Conservation (phyloP, 2,888 invertebrate species). For the Mystacides longicornis region DNA sequence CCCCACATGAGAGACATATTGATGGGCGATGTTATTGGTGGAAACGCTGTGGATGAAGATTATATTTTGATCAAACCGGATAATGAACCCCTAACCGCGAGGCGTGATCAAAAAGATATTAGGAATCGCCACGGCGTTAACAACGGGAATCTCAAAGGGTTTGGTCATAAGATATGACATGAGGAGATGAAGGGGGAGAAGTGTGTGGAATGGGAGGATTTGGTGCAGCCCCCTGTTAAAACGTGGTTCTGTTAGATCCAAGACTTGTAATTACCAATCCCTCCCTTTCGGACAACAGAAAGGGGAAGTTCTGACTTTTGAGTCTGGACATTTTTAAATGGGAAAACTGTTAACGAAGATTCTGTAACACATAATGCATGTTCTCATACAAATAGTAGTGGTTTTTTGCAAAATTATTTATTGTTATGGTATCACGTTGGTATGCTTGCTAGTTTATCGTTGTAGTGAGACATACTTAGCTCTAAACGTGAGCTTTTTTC, state of each 20-base stretch:
- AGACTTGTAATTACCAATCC: too few relatives aligned
- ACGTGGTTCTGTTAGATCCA: slow-evolving; percentile 47
- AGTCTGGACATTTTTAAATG: too few relatives aligned
- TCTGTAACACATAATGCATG: too few relatives aligned
- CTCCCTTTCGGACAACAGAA: too few relatives aligned
- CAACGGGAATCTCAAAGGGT: slow-evolving; percentile 10
- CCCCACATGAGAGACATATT: slow-evolving; percentile 16
- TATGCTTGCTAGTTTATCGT: too few relatives aligned
- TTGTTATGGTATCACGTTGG: too few relatives aligned
- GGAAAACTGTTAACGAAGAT: too few relatives aligned
- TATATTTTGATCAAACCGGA: slow-evolving; percentile 37
- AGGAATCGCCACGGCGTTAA: slow-evolving; percentile 15
- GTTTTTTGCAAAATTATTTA: too few relatives aligned
- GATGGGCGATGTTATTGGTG: slow-evolving; percentile 37
- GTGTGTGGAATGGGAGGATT: slow-evolving; percentile 40
- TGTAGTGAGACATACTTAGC: too few relatives aligned
- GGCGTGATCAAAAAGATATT: slow-evolving; percentile 13
- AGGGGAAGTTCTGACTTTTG: too few relatives aligned
- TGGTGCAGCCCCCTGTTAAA: slow-evolving; percentile 38
- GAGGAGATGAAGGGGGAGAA: slow-evolving; percentile 29
- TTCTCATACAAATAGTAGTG: too few relatives aligned
- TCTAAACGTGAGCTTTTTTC: too few relatives aligned
- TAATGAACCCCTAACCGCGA: slow-evolving; percentile 6
- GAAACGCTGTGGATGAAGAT: slow-evolving; percentile 39
- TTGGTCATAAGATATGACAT: slow-evolving; percentile 29